These are phyloP conservation scores for Aurelia aurita DNA, from an alignment of 30 jellyfish, hydroid and myxozoan species.

Conservation along the genomic window DNA sequence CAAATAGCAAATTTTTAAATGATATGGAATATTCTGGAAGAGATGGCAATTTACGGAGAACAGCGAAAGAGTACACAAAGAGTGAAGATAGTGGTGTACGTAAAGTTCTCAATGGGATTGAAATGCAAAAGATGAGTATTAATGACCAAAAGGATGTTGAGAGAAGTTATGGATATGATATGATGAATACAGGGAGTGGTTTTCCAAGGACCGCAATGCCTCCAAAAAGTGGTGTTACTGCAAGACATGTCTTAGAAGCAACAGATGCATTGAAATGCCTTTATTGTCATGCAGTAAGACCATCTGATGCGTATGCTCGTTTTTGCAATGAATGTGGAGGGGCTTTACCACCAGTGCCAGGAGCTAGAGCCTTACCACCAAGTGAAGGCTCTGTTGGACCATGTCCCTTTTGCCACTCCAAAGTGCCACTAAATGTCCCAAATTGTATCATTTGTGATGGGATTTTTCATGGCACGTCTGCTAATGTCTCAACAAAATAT, in stretches of 20 bases:
- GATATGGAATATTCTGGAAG: constrained; percentile 4
- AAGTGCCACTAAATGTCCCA: constrained; percentile 69
- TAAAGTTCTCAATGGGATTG: constrained; percentile 63
- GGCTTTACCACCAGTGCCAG: constrained; percentile 84
- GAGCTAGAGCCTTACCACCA: constrained; percentile 48
- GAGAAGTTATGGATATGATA: not conserved
- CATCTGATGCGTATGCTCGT: constrained; percentile 88
- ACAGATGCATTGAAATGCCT: constrained; percentile 58
- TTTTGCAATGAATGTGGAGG: constrained; percentile 91
- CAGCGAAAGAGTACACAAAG: constrained; percentile 18
- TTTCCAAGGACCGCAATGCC: constrained; percentile 67
- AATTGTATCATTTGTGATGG: constrained; percentile 76
- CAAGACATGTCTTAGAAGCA: constrained; percentile 50
- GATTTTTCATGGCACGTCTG: constrained; percentile 29
- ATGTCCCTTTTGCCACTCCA: constrained; percentile 76
- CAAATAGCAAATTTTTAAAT: constrained; percentile 20
- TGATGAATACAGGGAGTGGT: not conserved
- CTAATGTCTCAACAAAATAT: constrained; percentile 14
- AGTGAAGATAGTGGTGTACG: constrained; percentile 65
- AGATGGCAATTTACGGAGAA: constrained; percentile 5
- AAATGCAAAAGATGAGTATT: constrained; percentile 16
- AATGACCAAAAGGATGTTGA: constrained; percentile 14
- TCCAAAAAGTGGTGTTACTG: constrained; percentile 63
- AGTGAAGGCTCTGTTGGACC: constrained; percentile 23
- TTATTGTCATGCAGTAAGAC: constrained; percentile 77